Evolutionary conservation across 1,140 invertebrate species (phyloP).

Genomic region (Eufriesea mexicana): DNA sequence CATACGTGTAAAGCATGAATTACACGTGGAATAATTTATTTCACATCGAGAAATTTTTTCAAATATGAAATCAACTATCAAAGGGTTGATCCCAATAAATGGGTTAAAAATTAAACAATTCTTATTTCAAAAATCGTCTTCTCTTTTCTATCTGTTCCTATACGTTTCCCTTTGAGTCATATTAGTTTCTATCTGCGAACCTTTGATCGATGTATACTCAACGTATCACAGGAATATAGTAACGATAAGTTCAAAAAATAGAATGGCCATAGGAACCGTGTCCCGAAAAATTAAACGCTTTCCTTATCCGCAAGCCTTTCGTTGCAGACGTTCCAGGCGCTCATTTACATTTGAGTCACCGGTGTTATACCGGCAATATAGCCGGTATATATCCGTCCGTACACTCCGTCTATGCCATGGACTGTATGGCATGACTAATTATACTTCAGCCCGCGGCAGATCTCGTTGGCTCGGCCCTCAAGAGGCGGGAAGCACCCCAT

Average conservation of each 20-base stretch:
- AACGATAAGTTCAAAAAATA: background rate
- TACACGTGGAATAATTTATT: too few relatives aligned
- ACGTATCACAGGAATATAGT: too few relatives aligned
- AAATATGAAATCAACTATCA: too few relatives aligned
- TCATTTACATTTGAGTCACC: conserved; percentile 32
- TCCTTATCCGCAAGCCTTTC: background rate
- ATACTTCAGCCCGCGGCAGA: conserved; percentile 69
- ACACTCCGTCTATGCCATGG: conserved; percentile 64
- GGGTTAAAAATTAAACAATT: too few relatives aligned
- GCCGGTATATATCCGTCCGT: conserved; percentile 39
- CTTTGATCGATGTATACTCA: too few relatives aligned
- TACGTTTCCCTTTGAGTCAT: too few relatives aligned
- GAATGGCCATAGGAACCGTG: background rate
- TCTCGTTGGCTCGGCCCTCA: conserved; percentile 62
- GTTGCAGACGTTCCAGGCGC: background rate
- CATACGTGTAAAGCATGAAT: too few relatives aligned
- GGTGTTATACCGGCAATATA: conserved; percentile 9
- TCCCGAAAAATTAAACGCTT: background rate
- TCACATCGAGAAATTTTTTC: too few relatives aligned
- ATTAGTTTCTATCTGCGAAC: too few relatives aligned
- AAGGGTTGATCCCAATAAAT: too few relatives aligned
- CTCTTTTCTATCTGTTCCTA: too few relatives aligned
- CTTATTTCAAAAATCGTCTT: too few relatives aligned
- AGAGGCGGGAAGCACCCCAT: conserved; percentile 70
- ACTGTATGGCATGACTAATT: conserved; percentile 72